Base-by-base conservation (phyloP, 2,113 vertebrate genomes). In the Vulpes lagopus region DNA sequence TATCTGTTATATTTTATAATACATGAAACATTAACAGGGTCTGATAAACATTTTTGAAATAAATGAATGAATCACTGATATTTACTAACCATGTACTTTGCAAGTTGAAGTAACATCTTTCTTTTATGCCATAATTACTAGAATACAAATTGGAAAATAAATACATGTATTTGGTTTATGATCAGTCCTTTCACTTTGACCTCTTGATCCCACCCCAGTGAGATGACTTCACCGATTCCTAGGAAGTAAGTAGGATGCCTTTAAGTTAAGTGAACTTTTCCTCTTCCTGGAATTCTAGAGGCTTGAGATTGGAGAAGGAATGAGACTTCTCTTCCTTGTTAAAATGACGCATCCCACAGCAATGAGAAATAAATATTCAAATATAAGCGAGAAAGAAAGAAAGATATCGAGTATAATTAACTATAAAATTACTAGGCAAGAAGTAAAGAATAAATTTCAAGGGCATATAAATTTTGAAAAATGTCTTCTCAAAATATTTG, bases 291-390 rank as follows among this genome's bases (percentile, higher is more conserved):
- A 6, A 38, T 60, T n/a, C 35, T 74, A 78, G 16, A 53, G 1
- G 20, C 20, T 84, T 51, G 11, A 6, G 53, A 67, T 20, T 84
- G 1, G 23, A 94, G 12, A 43, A n/a, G 12, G 11, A 87, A 51
- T 19, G 49, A 73, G n/a, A 67, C 1, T 60, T 82, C 15, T 25
- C 32, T 71, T 86, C 49, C 30, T 87, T n/a, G 30, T 62, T 73
- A 49, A 74, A 89, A 55, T 53, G 16, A 59, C 11, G 53, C 4
- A 88, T 89, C 80, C 43, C 30, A 92, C 7, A 64, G 17, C n/a
- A 84, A 38, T 74, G 32, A 94, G 27, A 76, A 92, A 27, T 53
- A 94, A 67, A 80, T 91, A 78, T 10, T 79, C 27, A 95, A 59
- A 65, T 35, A 4, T 60, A 65, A 96, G 96, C 27, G 80, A 0